These are phyloP conservation scores for Poecile atricapillus DNA, from an alignment of 2,113 vertebrate genomes.

Conservation along the genomic window DNA sequence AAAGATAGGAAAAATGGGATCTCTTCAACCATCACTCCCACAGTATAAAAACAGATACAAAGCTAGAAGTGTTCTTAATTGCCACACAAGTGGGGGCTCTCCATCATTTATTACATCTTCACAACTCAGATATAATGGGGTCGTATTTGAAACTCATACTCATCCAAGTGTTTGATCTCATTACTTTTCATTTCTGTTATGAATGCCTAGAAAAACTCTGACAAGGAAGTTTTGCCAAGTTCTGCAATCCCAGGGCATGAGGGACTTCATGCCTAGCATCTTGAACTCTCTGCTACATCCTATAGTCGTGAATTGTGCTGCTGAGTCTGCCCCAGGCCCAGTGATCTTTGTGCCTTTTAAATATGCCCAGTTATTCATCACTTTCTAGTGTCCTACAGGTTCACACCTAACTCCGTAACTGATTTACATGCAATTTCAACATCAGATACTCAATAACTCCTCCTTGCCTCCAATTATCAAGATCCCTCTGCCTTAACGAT, in stretches of 20 bases:
- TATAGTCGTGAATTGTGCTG: not conserved
- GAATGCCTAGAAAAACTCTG: not conserved
- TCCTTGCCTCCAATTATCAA: rapidly evolving
- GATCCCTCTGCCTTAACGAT: not conserved
- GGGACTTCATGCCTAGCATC: not conserved
- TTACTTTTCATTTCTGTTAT: not conserved
- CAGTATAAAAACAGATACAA: not conserved
- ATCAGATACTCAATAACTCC: not conserved
- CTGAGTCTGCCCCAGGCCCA: not conserved
- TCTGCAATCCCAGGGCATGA: not conserved
- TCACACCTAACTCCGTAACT: not conserved
- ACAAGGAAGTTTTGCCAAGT: not conserved
- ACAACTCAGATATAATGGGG: not conserved
- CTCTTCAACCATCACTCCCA: not conserved
- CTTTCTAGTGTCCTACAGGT: not conserved
- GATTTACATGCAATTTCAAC: not conserved
- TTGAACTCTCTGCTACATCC: not conserved
- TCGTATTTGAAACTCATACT: not conserved
- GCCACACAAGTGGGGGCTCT: not conserved
- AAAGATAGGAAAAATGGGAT: not conserved
- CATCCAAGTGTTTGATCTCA: not conserved
- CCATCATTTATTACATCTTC: not conserved
- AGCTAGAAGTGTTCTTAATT: not conserved
- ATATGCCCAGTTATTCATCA: not conserved
- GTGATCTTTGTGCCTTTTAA: not conserved